phyloP scores from a whole-genome alignment of 2,113 vertebrate genomes.

The Theropithecus gelada region DNA sequence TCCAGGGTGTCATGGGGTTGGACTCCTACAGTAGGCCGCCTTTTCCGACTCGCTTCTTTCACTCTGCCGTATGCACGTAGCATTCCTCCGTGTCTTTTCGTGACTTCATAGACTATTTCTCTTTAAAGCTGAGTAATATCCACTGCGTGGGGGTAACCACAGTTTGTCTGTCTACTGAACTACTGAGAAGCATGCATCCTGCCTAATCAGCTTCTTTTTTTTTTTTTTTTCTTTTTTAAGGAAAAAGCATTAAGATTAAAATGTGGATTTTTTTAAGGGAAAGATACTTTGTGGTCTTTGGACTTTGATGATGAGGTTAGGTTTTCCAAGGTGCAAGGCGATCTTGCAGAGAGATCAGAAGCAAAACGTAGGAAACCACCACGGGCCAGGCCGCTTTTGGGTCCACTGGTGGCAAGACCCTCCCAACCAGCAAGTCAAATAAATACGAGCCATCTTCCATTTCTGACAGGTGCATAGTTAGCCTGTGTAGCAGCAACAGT shows the following conservation, averaged over 20 bases:
- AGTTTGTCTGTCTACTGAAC: fast-evolving
- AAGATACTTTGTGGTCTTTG: neutral
- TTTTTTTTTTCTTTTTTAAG: neutral
- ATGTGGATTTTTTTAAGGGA: neutral
- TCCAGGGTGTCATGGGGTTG: neutral
- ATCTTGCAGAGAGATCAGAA: neutral
- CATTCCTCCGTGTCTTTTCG: fast-evolving
- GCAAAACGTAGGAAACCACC: too few species aligned
- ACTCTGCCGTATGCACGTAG: fast-evolving
- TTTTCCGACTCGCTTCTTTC: neutral
- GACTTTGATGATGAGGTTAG: neutral
- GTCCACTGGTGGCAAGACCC: too few species aligned
- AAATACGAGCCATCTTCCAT: neutral
- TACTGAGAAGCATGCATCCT: fast-evolving
- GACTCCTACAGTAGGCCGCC: fast-evolving
- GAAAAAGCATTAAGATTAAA: neutral
- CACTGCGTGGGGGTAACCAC: fast-evolving
- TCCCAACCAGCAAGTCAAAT: neutral
- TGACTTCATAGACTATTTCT: neutral
- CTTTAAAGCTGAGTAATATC: neutral
- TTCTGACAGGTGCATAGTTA: neutral
- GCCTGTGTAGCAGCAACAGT: fast-evolving
- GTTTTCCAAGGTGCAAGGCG: neutral
- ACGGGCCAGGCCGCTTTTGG: neutral
- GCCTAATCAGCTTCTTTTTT: fast-evolving